These are phyloP conservation scores for Gonioctena quinquepunctata DNA, from an alignment of 1,140 invertebrate species.

Conservation along the genomic window DNA sequence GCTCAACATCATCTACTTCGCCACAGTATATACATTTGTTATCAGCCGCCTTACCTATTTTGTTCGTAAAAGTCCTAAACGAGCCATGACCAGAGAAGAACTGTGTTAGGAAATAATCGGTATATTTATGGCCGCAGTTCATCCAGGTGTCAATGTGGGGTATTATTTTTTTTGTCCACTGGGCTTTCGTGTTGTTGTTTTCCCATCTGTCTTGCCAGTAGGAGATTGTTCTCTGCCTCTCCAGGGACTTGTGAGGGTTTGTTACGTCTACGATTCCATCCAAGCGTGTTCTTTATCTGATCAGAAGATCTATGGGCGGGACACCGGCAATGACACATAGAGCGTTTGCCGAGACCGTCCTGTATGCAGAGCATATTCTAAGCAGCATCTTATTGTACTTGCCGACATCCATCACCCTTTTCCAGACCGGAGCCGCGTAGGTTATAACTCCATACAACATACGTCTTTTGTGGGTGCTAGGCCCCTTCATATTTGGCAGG, in stretches of 20 bases:
- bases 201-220: slow-evolving; percentile 27
- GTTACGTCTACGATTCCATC: not conserved
- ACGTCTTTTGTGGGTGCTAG: not conserved
- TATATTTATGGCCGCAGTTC: not conserved
- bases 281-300: not conserved
- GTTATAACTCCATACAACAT: not conserved
- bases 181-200: slow-evolving; percentile 8
- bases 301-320: slow-evolving; percentile 24
- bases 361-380: slow-evolving; percentile 26
- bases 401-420: not conserved
- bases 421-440: not conserved
- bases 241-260: too few species aligned
- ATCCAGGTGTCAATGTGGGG: slow-evolving; percentile 20
- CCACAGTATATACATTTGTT: slow-evolving; percentile 12
- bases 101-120: slow-evolving; percentile 14
- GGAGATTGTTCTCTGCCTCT: not conserved
- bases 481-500: slow-evolving; percentile 21
- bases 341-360: slow-evolving; percentile 34
- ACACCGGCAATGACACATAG: slow-evolving; percentile 23
- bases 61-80: slow-evolving; percentile 6
- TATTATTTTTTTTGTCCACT: slow-evolving; percentile 35
- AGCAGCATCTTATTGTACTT: slow-evolving; percentile 31
- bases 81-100: slow-evolving; percentile 21
- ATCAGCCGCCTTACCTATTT: not conserved
- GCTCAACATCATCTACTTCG: not conserved